Base-by-base conservation (phyloP, 1,140 invertebrate species). In the Scaptomyza hsui region DNA sequence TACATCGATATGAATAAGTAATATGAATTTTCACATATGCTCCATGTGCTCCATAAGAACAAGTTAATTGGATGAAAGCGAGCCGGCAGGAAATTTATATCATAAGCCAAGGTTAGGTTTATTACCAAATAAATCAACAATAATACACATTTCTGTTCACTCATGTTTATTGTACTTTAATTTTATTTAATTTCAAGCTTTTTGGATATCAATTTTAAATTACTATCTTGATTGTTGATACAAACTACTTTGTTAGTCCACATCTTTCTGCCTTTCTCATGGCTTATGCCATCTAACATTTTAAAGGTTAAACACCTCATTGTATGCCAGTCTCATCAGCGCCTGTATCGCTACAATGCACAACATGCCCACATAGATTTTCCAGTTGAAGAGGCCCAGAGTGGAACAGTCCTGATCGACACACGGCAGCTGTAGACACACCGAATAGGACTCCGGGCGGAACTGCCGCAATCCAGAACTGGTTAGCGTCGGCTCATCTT, bases 1-100 rank as follows among this genome's bases (percentile, higher is more conserved):
- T 52, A 42, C 39, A 53, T 74, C 64, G 39, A 67, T 65, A 75
- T 73, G 42, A 69, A 41, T 67, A 44, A 64, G 70, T 65, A 78
- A 82, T 71, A 51, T 29, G 59, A 82, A 63, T 60, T 15, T 24
- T 4, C 53, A 10, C 72, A 72, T 72, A 63, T 77, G 68, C 52
- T 6, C 39, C 72, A 72, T 72, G 60, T 77, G 68, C 52, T 6
- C 39, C 32, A 15, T 44, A 45, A 49, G 49, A 32, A 47, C 44
- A 71, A 57, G 44, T 64, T 71, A 71, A 64, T 71, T 71, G 61
- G 67, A 63, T 63, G 35, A 42, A 70, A 18, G 26, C 13, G 52
- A 63, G 15, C 29, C 32, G 7, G 29, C 39, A 29, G 26, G 16
- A 15, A 35, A 39, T 16, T 63, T 29, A 41, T 56, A 15, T 48